Percentiles rank a stretch among this genome's conserved stretches.
These are phyloP conservation scores for Coryphaenoides rupestris DNA, from an alignment of 2,113 vertebrate species.

Conservation along the genomic window DNA sequence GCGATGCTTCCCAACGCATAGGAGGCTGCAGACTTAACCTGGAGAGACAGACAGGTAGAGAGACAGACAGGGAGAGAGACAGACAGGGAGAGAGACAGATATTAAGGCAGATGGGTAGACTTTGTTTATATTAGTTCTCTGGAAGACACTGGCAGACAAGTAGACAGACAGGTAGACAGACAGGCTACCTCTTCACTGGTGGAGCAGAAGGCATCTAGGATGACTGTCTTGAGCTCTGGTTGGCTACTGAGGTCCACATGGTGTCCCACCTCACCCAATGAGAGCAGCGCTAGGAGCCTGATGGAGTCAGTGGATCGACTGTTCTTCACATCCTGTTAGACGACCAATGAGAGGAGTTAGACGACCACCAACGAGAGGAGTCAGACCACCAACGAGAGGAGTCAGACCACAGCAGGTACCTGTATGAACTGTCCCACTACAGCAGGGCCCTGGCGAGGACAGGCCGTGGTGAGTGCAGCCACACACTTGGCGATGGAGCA, in stretches of 20 bases:
- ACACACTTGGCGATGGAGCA: slow-evolving; percentile 99
- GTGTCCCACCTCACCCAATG: slow-evolving; percentile 95
- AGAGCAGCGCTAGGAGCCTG: slow-evolving; percentile 90
- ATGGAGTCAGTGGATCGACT: slow-evolving; percentile 97
- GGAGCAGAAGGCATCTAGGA: slow-evolving; percentile 96
- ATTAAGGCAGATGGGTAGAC: not conserved
- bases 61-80: not conserved
- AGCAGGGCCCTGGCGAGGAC: slow-evolving; percentile 92
- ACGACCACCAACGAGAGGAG: not conserved
- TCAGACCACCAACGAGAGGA: not conserved
- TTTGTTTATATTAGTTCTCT: no score
- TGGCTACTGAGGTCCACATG: slow-evolving; percentile 97
- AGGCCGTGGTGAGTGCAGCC: slow-evolving; percentile 93
- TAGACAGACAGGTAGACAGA: not conserved
- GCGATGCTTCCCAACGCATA: slow-evolving; percentile 96
- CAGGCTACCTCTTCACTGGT: slow-evolving; percentile 87
- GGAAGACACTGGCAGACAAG: not conserved
- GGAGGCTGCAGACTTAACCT: slow-evolving; percentile 92
- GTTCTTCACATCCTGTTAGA: slow-evolving; percentile 88
- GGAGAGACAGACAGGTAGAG: slow-evolving; percentile 3
- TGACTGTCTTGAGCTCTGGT: slow-evolving; percentile 94
- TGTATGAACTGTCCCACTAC: slow-evolving; percentile 98
- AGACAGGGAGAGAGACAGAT: not conserved
- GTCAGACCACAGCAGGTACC: slow-evolving; percentile 29
- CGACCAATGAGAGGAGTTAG: not conserved